Evolutionary conservation across 2,113 vertebrate genomes (phyloP), one percentile per base, ranked within the genome.

Genomic region (Spermophilus dauricus): DNA sequence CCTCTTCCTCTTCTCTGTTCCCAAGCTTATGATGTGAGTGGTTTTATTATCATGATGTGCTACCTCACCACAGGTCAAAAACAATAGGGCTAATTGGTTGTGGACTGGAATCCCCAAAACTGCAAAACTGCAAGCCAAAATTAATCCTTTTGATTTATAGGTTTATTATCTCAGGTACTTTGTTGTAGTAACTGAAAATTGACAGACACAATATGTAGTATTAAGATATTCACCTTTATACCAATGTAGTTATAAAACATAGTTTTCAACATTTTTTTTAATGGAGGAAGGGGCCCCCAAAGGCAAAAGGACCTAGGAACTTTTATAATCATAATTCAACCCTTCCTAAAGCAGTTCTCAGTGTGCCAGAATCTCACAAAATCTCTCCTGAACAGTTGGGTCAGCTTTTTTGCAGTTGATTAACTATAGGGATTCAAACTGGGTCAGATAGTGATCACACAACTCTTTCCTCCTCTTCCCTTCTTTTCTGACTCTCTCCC

Each of bases 181-280:
- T 70, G 45, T 70, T 91, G 58, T 24, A 81, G n/a, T 56, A 91
- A 39, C 18, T 16, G 28, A 12, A 56, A 39, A 11, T 18, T 70
- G 48, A 70, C 76, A 70, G 56, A 70, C 10, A 53, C 37, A 56
- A 45, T 53, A 77, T 76, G 9, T 42, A 63, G 81, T 83, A 77
- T 87, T 45, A 87, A 65, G 72, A 58, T 48, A 73, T 65, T 91
- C 26, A 88, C 32, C 61, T 92, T 86, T 96, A 63, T 73, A 63
- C 17, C 45, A 70, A 12, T 58, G 32, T 3, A 51, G 17, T 73
- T 30, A 14, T 77, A 65, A 83, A 95, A 37, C 75, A 12, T 10
- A 81, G 45, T 51, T 63, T 89, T 75, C 48, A 69, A 89, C 34
- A 4, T 39, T 39, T 84, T 77, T 51, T 51, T 75, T 58, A 58